Evolutionary conservation across 2,113 vertebrate genomes (phyloP).

Genomic region (Neolamprologus fasciatus): DNA sequence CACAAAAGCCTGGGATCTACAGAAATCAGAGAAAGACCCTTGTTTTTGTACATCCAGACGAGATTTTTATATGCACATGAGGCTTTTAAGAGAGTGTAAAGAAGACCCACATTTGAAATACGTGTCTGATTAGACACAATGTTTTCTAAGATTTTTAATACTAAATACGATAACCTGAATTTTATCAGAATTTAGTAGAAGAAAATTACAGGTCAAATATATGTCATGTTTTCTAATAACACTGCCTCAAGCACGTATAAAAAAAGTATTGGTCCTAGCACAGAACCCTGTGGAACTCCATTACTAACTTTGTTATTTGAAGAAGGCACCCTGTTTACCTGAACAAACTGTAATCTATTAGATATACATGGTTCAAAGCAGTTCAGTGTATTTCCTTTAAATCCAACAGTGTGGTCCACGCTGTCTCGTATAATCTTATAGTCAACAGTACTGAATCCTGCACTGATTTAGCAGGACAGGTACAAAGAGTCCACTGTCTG

Average conservation of each 20-base stretch:
- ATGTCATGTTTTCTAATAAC: neutral
- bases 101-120: neutral
- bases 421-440: neutral
- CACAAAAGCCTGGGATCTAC: constrained; percentile 92
- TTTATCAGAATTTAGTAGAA: neutral
- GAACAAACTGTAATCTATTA: neutral
- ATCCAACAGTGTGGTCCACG: neutral
- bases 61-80: neutral
- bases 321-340: neutral
- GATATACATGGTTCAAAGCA: neutral
- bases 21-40: neutral
- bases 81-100: neutral
- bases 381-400: neutral
- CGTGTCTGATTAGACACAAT: neutral
- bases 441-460: neutral
- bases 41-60: neutral
- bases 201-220: neutral
- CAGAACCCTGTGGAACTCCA: neutral
- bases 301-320: neutral
- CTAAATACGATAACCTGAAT: neutral
- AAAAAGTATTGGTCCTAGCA: neutral
- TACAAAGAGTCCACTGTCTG: neutral
- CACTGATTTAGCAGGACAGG: neutral
- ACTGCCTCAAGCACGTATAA: neutral
- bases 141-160: neutral